Base-by-base conservation (phyloP, 2,113 vertebrate species). In the Pterocles burchelli region DNA sequence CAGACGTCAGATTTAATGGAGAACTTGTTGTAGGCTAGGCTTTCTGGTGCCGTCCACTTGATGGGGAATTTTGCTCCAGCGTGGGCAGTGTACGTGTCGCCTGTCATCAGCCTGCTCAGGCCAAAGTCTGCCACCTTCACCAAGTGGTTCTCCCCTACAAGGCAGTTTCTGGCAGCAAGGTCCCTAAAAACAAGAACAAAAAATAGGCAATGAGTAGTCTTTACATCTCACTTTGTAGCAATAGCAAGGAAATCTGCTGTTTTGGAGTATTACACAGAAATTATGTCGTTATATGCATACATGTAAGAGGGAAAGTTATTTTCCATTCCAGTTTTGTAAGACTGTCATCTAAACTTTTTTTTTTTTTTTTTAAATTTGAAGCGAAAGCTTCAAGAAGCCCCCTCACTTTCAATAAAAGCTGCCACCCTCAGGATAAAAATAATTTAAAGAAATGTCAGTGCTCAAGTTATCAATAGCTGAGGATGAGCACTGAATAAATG, bases 81-180 rank as follows among this genome's bases (percentile, higher is more conserved):
- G 0, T 99, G 99, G 83, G 99, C 99, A 0, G 99, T 99, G 96
- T 99, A 99, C 0, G 99, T 99, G 78, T 99, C 99, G 0, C 99
- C 99, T 0, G 99, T 99, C 99, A 99, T 99, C 19, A 99, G 93
- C 76, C 99, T 97, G 98, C 99, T 99, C 94, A 99, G 97, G 66
- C 99, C 99, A 31, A 99, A 99, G 96, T 99, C 99, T 21, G 99
- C 99, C 86, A 99, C 99, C 97, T 99, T 99, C 87, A 99, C 99
- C 98, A 99, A 98, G 98, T 99, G 99, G 98, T 99, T 99, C 91
- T 99, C 99, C 94, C 99, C 99, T 13, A 99, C 99, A 87, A 99
- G 98, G 97, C 99, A 99, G 98, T 99, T 99, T 46, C 99, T 99
- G 93, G 99, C 99, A 75, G 99, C 99, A 43, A 99, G 98, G 84